Percentiles rank a stretch among this genome's conserved stretches.
Conservation (phyloP, 2,888 invertebrate species). For the Drosophila kuntzei region DNA sequence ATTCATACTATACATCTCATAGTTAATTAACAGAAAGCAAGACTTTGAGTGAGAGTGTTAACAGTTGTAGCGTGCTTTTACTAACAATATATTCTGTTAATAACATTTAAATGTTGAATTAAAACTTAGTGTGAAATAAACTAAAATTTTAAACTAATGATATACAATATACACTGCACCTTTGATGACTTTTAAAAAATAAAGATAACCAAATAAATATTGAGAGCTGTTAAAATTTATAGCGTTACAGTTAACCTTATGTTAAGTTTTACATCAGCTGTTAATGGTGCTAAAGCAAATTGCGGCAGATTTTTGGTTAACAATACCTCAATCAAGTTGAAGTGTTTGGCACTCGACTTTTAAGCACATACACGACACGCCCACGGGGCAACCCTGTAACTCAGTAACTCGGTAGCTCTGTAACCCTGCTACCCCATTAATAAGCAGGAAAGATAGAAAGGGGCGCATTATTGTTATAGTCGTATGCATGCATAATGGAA, state of each 20-base stretch:
- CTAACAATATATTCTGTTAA: no score
- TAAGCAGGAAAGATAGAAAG: conserved; percentile 22
- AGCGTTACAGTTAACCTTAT: neutral
- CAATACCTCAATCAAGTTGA: conserved; percentile 61
- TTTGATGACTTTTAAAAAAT: no score
- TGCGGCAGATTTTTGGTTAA: conserved; percentile 22
- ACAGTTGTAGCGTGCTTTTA: no score
- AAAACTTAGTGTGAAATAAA: no score
- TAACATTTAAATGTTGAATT: no score
- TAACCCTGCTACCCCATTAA: conserved; percentile 25
- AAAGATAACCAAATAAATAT: no score
- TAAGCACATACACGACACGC: conserved; percentile 24
- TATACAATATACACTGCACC: no score
- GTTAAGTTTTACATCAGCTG: conserved; percentile 1
- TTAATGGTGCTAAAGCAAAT: neutral
- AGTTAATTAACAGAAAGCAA: no score
- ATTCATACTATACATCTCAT: no score
- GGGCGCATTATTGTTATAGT: conserved; percentile 51
- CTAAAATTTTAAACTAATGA: no score
- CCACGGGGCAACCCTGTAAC: conserved; percentile 25
- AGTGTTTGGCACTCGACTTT: conserved; percentile 56
- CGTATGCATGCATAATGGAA: conserved; percentile 53
- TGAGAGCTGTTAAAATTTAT: no score
- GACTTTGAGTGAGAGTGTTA: no score
- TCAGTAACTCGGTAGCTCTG: neutral